These are phyloP conservation scores for Leptatherina wallacei DNA, from an alignment of 2,797 vertebrate genomes.

Conservation along the genomic window DNA sequence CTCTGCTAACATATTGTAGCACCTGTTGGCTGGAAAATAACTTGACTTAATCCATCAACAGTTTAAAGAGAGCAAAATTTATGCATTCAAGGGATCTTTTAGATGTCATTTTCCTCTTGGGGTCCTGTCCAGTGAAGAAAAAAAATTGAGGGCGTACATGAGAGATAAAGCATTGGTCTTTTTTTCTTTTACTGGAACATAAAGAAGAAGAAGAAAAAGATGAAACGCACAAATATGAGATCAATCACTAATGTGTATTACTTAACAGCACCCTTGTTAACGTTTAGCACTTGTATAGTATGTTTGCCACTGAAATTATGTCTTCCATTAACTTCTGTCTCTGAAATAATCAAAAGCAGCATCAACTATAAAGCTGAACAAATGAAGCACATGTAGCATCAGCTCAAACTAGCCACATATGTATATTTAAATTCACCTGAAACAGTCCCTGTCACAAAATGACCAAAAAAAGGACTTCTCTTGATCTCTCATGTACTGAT, in stretches of 20 bases:
- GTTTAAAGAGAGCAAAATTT: constrained; percentile 75
- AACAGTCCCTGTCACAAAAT: constrained; percentile 28
- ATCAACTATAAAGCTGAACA: constrained; percentile 60
- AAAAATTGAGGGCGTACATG: constrained; percentile 62
- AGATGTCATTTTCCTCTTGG: constrained; percentile 77
- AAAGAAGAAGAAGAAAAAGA: constrained; percentile 3
- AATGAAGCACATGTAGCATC: constrained; percentile 79
- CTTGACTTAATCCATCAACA: constrained; percentile 73
- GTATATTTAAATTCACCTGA: constrained; percentile 37
- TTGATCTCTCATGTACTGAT: constrained; percentile 75
- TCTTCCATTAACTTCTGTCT: constrained; percentile 82
- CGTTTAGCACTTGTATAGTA: constrained; percentile 64
- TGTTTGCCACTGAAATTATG: constrained; percentile 71
- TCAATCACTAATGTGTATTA: constrained; percentile 34
- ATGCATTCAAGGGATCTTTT: constrained; percentile 78
- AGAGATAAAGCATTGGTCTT: constrained; percentile 74
- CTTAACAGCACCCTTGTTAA: constrained; percentile 32
- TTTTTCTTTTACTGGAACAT: constrained; percentile 24
- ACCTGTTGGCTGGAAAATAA: constrained; percentile 85
- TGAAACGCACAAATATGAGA: constrained; percentile 29
- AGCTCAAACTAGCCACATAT: constrained; percentile 38
- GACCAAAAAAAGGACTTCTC: constrained; percentile 40
- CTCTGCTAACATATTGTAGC: constrained; percentile 87
- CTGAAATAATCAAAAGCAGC: constrained; percentile 72
- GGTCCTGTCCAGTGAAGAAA: constrained; percentile 62